Base-by-base conservation (phyloP, 1,140 invertebrate genomes). In the Drosophila auraria region DNA sequence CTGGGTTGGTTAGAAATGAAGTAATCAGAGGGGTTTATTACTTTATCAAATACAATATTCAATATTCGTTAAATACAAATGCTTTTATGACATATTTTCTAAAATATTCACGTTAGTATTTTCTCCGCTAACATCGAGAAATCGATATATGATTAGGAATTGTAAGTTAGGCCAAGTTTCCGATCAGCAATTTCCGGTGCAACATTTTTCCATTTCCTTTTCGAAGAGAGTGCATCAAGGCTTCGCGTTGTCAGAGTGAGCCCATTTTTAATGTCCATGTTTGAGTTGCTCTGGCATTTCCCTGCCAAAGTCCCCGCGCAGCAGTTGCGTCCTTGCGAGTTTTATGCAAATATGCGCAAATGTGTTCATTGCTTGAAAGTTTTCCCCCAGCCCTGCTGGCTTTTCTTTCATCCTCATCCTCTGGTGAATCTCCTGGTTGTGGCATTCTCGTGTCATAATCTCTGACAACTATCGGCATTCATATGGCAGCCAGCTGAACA, bases 381-480 rank as follows among this genome's bases (percentile, higher is more conserved):
- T 89, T 83, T 72, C 20, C 40, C 50, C 12, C 25, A 9, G 11
- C 11, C 20, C 56, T 23, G 20, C 23, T 20, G 33, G 4, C 11
- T 20, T 27, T 27, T 2, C 15, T 15, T 47, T 20, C 38, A 9
- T 3, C 12, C 20, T 20, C n/a, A 38, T 33, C 17, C 56, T 11
- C 25, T 30, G 64, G 40, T 64, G 68, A 36, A 51, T 71, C 54
- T 57, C 68, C 64, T 61, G 71, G 50, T 60, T 53, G 75, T 83
- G 84, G 71, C 70, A 89, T 81, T 82, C 69, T 89, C 70, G 86
- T 87, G 84, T 87, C 86, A 87, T 87, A 89, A 87, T 89, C 84
- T 84, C 87, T 90, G 84, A 87, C 86, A 90, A 89, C 81, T 87
- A 87, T 87, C 74, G 86, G 86, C 84, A 87, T 89, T 89, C 84